A percentile compares a stretch with the other conserved stretches of the same genome.
Conservation (phyloP, 1,140 invertebrate species). For the Brachionus manjavacas region DNA sequence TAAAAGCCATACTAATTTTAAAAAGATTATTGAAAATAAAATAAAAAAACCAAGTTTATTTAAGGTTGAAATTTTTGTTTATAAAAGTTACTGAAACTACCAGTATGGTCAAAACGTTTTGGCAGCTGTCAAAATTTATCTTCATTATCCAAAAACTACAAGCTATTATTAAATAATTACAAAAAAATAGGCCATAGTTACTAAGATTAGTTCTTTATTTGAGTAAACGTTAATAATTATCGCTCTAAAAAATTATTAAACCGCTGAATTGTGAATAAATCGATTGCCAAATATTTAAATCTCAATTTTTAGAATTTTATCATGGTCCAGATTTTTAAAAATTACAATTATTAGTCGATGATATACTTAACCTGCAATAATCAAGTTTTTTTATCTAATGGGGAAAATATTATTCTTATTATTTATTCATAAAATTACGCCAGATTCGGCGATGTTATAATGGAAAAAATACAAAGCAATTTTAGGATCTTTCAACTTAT, state of each 20-base stretch:
- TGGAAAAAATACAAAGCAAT: too few relatives aligned
- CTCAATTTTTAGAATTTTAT: neutral
- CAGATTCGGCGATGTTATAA: too few relatives aligned
- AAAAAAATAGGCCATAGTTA: neutral
- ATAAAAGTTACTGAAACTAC: neutral
- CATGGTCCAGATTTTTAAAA: neutral
- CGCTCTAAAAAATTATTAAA: neutral
- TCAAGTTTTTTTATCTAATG: neutral
- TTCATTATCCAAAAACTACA: neutral
- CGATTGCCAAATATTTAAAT: neutral
- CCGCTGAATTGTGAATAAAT: neutral
- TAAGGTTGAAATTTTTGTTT: neutral
- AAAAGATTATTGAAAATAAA: neutral
- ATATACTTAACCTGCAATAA: neutral
- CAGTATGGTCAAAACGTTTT: neutral
- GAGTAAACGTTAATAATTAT: neutral
- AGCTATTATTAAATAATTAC: neutral
- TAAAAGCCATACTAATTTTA: too few relatives aligned
- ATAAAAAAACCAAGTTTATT: neutral
- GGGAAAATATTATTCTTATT: too few relatives aligned
- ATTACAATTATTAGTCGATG: neutral
- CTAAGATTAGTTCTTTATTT: neutral
- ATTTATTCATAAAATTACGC: too few relatives aligned
- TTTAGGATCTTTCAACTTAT: neutral
- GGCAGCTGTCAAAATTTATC: neutral